These are phyloP conservation scores for Sylvicapra grimmia DNA, from an alignment of 2,113 vertebrate genomes.

Conservation along the genomic window DNA sequence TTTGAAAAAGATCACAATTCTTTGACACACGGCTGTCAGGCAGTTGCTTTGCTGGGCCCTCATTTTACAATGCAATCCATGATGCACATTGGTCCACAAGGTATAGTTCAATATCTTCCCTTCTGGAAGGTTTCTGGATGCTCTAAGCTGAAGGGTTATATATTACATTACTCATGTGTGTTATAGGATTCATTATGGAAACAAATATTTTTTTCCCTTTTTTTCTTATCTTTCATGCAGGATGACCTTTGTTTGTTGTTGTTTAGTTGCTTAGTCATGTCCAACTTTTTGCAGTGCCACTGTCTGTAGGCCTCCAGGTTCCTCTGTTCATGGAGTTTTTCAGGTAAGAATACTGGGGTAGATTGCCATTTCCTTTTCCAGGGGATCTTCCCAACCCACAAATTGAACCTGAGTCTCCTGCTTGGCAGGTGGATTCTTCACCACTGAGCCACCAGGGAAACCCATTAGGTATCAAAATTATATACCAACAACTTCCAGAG, in stretches of 20 bases:
- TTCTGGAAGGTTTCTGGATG: background rate
- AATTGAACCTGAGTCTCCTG: background rate
- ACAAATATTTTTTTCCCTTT: background rate
- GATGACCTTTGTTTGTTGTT: background rate
- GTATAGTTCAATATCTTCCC: background rate
- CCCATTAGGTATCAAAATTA: background rate
- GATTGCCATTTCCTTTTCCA: background rate
- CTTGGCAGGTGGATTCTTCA: background rate
- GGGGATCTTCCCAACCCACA: background rate
- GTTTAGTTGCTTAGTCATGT: background rate
- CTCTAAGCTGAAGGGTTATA: accelerated
- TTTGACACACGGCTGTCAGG: background rate
- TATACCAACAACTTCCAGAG: background rate
- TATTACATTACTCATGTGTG: background rate
- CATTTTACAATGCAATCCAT: background rate
- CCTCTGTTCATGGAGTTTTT: background rate
- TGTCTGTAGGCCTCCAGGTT: background rate
- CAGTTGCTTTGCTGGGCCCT: background rate
- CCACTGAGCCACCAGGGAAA: background rate
- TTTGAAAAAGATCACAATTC: background rate
- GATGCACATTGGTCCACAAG: background rate
- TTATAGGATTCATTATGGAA: background rate
- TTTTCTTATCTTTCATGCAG: background rate
- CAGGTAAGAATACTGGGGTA: background rate
- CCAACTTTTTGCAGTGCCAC: background rate